These are phyloP conservation scores for Heliconius hortense DNA, from an alignment of 2,888 invertebrate genomes.

Conservation along the genomic window DNA sequence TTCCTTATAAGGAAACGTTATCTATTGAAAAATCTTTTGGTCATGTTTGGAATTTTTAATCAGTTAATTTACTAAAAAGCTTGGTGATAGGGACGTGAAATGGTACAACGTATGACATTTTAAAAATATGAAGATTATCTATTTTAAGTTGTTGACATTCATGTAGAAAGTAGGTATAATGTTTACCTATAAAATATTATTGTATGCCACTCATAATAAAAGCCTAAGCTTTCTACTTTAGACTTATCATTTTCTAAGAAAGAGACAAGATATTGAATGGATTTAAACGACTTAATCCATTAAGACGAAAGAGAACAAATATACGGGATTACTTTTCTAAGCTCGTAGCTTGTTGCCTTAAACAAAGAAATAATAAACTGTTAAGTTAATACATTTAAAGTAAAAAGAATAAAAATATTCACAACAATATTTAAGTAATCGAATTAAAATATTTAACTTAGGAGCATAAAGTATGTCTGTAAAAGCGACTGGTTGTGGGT, in stretches of 20 bases:
- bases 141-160: neutral
- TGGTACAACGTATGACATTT: neutral
- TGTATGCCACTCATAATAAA: neutral
- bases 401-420: neutral
- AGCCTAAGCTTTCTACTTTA: neutral
- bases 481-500: too few relatives aligned
- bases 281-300: slow-evolving; percentile 26
- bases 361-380: slow-evolving; percentile 20
- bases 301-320: slow-evolving; percentile 24
- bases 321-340: slow-evolving; percentile 24
- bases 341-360: slow-evolving; percentile 16
- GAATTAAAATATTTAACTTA: neutral
- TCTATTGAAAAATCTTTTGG: too few relatives aligned
- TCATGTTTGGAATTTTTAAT: too few relatives aligned
- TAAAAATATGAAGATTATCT: neutral
- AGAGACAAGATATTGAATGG: slow-evolving; percentile 19
- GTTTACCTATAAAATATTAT: neutral
- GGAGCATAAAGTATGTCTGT: too few relatives aligned
- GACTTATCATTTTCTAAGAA: slow-evolving; percentile 6
- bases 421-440: too few relatives aligned
- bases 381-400: slow-evolving; percentile 6
- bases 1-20: neutral
- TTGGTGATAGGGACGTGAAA: neutral
- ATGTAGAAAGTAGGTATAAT: neutral
- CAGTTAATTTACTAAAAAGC: neutral